Base-by-base conservation (phyloP, 2,113 vertebrate species). In the Gobiocypris rarus region DNA sequence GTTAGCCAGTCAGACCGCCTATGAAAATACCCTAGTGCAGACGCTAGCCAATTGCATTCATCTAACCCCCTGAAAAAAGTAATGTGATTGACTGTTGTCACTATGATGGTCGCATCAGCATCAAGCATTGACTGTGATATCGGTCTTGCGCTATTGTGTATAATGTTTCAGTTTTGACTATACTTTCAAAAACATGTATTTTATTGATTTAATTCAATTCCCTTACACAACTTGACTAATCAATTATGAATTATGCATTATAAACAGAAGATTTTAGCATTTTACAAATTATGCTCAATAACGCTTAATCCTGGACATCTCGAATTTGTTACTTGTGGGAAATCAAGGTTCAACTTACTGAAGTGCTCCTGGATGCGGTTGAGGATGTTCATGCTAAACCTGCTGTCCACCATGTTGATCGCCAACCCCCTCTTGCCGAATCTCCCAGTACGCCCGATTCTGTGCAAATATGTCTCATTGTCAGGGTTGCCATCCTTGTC, bases 351-450 rank as follows among this genome's bases (percentile, higher is more conserved):
- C 61, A 86, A 89, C 96, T 3, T 93, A 97, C 95, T 96, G 92
- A 97, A 97, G 86, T 99, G 97, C 48, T 98, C 97, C 93, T 99
- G 96, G 93, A 99, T 99, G 76, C 96, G 95, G 89, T 95, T 95
- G 74, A 98, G 97, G 76, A 99, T 96, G 89, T 95, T 97, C 97
- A 98, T 98, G 93, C 97, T 98, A 94, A 96, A 95, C 88, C 95
- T 97, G 95, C 97, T 96, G 95, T 99, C 97, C 70, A 99, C 96
- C 98, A 99, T 98, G 93, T 99, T 99, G 82, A 99, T 95, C 0
- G 97, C 97, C 91, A 99, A 91, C 1, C 97, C 98, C 28, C 97
- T 92, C 91, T 99, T 99, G 91, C 98, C 98, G 1, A 99, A 99
- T 85, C 97, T 96, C 5, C 98, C 98, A 0, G 97, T 99, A 86